Evolutionary conservation across 1,140 invertebrate species (phyloP), one percentile per base, ranked within the genome.

Genomic region (Drosophila repleta): DNA sequence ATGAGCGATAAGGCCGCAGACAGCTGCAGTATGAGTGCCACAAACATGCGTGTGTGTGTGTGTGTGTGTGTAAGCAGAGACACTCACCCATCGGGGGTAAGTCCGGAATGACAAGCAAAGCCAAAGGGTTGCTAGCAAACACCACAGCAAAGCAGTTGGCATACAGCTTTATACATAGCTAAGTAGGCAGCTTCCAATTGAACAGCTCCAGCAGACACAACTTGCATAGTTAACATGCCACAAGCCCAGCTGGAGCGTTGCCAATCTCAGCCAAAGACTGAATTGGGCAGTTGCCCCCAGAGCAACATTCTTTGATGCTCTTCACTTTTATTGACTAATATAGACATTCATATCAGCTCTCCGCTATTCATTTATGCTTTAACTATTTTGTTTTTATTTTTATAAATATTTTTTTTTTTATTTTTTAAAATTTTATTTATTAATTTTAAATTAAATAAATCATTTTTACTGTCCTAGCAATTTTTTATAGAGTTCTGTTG

Each of bases 1-100:
- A 69, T 74, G 60, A 57, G 58, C 66, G 66, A 74, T 69, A 74
- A 74, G 56, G 66, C 60, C 35, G 72, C 66, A 74, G 66, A 74
- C 66, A 74, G 69, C 49, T 53, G 55, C 49, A 67, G 69, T 67
- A 39, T 72, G 69, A 32, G 69, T 46, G 37, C 20, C 45, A 29
- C 48, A 46, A 35, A 13, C 8, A 35, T 24, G 64, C 17, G 60
- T 41, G 46, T 18, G 21, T 29, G 48, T 43, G 48, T 63, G 60
- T 26, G 43, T 55, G 41, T 46, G 35, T 24, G 53, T 26, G 35
- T 43, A 24, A 41, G 35, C 35, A 58, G 46, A 61, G 29, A 52
- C 24, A 67, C 52, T 67, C 26, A 37, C 53, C 43, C 39, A 57
- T 43, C 29, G 68, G 53, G 53, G 62, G 52, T 71, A 71, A 71